Evolutionary conservation across 2,797 vertebrate genomes (phyloP).

Genomic region (Strix occidentalis): DNA sequence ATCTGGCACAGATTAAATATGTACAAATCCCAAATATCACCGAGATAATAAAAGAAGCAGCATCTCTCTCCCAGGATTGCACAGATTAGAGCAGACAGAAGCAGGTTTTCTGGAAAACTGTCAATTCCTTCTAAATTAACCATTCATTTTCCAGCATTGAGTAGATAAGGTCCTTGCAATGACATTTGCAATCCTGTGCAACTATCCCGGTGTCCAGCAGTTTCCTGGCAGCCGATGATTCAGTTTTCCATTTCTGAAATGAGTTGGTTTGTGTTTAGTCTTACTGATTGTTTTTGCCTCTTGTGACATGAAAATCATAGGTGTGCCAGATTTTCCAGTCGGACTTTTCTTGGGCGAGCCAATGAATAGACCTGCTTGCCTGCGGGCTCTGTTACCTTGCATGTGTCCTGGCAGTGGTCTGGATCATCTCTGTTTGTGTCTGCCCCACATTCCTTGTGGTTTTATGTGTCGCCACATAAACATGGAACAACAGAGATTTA

Average conservation of each 20-base stretch:
- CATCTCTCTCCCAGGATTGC: not conserved
- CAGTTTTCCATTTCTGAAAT: constrained; percentile 51
- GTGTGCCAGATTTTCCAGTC: constrained; percentile 47
- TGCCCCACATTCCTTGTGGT: constrained; percentile 61
- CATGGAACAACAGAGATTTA: constrained; percentile 55
- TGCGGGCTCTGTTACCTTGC: not conserved
- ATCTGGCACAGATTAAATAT: not conserved
- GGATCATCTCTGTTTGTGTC: constrained; percentile 55
- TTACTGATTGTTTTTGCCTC: constrained; percentile 27
- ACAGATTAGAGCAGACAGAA: not conserved
- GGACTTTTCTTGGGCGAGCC: not conserved
- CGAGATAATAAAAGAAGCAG: not conserved
- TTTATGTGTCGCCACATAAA: constrained; percentile 42
- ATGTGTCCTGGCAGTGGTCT: not conserved
- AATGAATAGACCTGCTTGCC: not conserved
- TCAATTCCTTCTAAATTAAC: not conserved
- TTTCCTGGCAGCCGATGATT: constrained; percentile 54
- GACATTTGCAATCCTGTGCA: not conserved
- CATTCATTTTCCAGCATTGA: not conserved
- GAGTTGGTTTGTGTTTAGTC: constrained; percentile 10
- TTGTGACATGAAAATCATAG: constrained; percentile 8
- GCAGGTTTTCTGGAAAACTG: not conserved
- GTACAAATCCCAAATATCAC: not conserved
- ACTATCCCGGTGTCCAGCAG: not conserved
- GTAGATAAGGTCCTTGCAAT: not conserved